Evolutionary conservation across 2,113 vertebrate species (phyloP).

Genomic region (Plecotus auritus): DNA sequence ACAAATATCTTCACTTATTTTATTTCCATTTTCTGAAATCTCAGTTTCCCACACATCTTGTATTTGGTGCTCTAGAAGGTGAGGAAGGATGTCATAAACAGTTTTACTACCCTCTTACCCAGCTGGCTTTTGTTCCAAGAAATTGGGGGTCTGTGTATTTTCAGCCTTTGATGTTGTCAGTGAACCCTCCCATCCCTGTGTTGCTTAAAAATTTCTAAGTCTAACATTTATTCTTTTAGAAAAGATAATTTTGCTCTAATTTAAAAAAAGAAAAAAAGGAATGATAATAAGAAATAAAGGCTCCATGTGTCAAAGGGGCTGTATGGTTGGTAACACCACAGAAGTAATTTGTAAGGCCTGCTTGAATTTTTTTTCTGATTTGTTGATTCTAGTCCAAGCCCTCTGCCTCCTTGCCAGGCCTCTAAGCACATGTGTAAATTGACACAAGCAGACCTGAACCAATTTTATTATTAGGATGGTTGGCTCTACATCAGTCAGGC

Average conservation of each 20-base stretch:
- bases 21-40: background rate
- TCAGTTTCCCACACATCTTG: background rate
- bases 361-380: constrained; percentile 26
- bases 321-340: background rate
- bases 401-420: background rate
- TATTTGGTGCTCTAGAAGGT: background rate
- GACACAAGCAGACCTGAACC: background rate
- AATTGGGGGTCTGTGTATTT: background rate
- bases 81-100: background rate
- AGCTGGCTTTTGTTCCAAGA: background rate
- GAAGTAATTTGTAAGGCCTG: background rate
- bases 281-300: background rate
- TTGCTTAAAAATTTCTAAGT: background rate
- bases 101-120: background rate
- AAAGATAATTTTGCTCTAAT: background rate
- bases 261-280: background rate
- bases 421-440: background rate
- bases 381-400: background rate
- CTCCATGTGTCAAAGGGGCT: background rate
- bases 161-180: background rate
- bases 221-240: background rate
- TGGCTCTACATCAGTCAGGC: background rate
- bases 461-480: background rate
- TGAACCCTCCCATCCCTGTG: background rate
- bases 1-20: background rate